Evolutionary conservation across 2,797 vertebrate species (phyloP).

Genomic region (Chloroceryle amazona): DNA sequence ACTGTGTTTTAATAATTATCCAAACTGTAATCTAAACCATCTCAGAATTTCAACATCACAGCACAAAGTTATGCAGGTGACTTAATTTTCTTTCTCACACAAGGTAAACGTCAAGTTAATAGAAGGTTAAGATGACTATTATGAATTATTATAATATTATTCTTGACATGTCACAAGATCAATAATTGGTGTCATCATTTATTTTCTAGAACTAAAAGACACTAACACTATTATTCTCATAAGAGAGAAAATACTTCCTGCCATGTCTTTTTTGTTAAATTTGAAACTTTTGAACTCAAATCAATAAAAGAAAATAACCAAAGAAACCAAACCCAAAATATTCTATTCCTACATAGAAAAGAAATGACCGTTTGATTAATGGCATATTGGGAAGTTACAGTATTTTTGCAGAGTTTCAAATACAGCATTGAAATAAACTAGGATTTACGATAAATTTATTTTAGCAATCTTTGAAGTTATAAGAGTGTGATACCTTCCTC

Average conservation of each 20-base stretch:
- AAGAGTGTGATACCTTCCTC: background rate
- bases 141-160: conserved; percentile 71
- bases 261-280: background rate
- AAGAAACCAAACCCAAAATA: background rate
- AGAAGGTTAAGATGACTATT: conserved; percentile 63
- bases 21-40: conserved; percentile 14
- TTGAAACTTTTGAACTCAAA: background rate
- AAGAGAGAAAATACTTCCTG: background rate
- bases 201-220: conserved; percentile 54
- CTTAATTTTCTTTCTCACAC: conserved; percentile 36
- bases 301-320: background rate
- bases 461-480: background rate
- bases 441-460: background rate
- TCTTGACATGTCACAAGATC: conserved; percentile 57
- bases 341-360: background rate
- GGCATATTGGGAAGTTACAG: background rate
- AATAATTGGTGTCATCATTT: conserved; percentile 65
- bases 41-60: background rate
- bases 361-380: background rate
- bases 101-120: conserved; percentile 62
- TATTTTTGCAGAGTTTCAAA: background rate
- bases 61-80: background rate
- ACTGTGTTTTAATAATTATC: conserved; percentile 32
- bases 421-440: background rate
- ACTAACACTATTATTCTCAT: conserved; percentile 56